phyloP scores from a whole-genome alignment of 1,140 invertebrate genomes.

The Cardiocondyla obscurior region DNA sequence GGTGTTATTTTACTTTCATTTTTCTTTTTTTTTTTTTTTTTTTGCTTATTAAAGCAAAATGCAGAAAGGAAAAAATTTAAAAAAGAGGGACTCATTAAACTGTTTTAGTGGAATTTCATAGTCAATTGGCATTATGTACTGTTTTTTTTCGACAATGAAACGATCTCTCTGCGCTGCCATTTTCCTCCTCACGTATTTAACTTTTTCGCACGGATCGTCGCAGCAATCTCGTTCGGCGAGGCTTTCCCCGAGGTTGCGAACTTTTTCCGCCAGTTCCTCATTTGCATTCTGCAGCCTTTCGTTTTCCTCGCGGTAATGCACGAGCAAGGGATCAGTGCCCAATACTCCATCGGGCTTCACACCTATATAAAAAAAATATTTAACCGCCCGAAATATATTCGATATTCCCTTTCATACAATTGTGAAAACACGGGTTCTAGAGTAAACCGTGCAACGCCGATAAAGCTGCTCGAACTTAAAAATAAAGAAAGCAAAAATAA shows the following conservation, averaged over 20 bases:
- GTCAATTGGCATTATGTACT: conserved; percentile 63
- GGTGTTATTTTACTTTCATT: neutral
- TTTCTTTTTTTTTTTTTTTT: neutral
- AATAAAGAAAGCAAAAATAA: neutral
- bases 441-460: neutral
- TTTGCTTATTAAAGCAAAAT: neutral
- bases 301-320: conserved; percentile 76
- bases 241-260: conserved; percentile 74
- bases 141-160: conserved; percentile 72
- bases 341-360: conserved; percentile 69
- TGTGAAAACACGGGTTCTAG: neutral
- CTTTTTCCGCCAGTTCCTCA: conserved; percentile 74
- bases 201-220: conserved; percentile 68
- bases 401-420: neutral
- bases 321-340: conserved; percentile 75
- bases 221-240: conserved; percentile 72
- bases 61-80: neutral
- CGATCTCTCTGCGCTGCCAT: conserved; percentile 69
- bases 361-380: conserved; percentile 67
- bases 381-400: conserved; percentile 52
- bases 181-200: conserved; percentile 70
- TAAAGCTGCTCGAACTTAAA: neutral
- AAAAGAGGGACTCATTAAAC: neutral
- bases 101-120: neutral
- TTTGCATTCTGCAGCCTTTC: conserved; percentile 73